Evolutionary conservation across 2,888 invertebrate species (phyloP).

Genomic region (Machimus rusticus): DNA sequence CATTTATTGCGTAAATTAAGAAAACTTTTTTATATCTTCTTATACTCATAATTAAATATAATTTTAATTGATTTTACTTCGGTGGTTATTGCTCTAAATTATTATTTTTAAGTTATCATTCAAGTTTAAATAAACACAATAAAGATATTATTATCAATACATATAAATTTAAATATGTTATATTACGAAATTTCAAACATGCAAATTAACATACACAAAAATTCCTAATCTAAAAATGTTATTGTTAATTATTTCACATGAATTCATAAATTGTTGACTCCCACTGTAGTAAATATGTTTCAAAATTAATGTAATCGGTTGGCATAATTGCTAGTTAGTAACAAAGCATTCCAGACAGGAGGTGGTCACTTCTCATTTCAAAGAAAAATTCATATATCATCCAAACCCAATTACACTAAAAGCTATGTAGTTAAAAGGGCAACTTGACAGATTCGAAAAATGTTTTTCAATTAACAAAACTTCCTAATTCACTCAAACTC

Average conservation of each 20-base stretch:
- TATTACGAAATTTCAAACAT: background rate
- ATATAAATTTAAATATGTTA: too few relatives aligned
- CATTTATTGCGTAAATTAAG: too few relatives aligned
- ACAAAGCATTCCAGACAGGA: background rate
- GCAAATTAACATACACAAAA: background rate
- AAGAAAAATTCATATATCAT: background rate
- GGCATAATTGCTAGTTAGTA: background rate
- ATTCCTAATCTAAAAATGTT: background rate
- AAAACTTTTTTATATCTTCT: too few relatives aligned
- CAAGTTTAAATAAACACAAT: too few relatives aligned
- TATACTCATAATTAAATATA: too few relatives aligned
- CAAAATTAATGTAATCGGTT: background rate
- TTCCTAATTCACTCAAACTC: background rate
- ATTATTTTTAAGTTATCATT: too few relatives aligned
- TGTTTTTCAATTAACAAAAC: background rate
- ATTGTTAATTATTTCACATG: background rate
- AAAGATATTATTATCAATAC: too few relatives aligned
- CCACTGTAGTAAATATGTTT: background rate
- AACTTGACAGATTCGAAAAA: background rate
- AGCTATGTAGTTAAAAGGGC: background rate
- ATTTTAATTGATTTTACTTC: too few relatives aligned
- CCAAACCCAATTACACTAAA: background rate
- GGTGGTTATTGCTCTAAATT: too few relatives aligned
- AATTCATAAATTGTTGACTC: background rate
- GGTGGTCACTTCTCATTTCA: background rate